Percentiles rank a stretch among this genome's conserved stretches.
Conservation (phyloP, 2,888 invertebrate species). For the Leucania comma region DNA sequence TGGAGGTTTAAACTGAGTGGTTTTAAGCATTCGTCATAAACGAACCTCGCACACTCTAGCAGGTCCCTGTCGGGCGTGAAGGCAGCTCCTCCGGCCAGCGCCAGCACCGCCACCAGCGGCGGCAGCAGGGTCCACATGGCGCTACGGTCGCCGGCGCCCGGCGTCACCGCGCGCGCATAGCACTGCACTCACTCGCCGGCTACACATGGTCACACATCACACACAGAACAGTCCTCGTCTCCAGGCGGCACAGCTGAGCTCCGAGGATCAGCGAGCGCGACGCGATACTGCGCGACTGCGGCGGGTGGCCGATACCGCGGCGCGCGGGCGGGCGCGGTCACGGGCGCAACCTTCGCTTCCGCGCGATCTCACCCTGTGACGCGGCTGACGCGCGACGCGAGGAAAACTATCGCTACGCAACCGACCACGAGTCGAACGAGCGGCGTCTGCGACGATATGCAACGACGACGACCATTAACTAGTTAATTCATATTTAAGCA, state of each 20-base stretch:
- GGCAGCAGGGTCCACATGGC: slow-evolving; percentile 84
- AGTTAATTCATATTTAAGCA: slow-evolving; percentile 60
- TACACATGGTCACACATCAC: slow-evolving; percentile 88
- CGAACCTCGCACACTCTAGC: slow-evolving; percentile 89
- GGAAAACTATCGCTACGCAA: slow-evolving; percentile 74
- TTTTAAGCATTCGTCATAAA: slow-evolving; percentile 51
- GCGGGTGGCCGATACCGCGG: slow-evolving; percentile 75
- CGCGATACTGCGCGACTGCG: slow-evolving; percentile 83
- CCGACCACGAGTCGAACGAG: slow-evolving; percentile 68
- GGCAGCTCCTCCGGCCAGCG: slow-evolving; percentile 81
- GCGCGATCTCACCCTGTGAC: slow-evolving; percentile 86
- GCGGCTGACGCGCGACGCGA: slow-evolving; percentile 66
- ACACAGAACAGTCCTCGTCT: slow-evolving; percentile 69
- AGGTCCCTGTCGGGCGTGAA: slow-evolving; percentile 85
- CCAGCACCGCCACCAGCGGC: slow-evolving; percentile 81
- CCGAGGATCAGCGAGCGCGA: slow-evolving; percentile 85
- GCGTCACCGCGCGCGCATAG: slow-evolving; percentile 79
- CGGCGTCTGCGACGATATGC: slow-evolving; percentile 68
- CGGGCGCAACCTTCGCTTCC: slow-evolving; percentile 89
- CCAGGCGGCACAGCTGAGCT: slow-evolving; percentile 72
- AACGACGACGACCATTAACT: slow-evolving; percentile 56
- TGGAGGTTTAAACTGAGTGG: slow-evolving; percentile 2
- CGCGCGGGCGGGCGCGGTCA: slow-evolving; percentile 86
- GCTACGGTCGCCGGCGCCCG: slow-evolving; percentile 81
- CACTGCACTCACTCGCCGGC: slow-evolving; percentile 83